Conservation (phyloP, 2,113 vertebrate species). For the Forbesichthys papilliferus region DNA sequence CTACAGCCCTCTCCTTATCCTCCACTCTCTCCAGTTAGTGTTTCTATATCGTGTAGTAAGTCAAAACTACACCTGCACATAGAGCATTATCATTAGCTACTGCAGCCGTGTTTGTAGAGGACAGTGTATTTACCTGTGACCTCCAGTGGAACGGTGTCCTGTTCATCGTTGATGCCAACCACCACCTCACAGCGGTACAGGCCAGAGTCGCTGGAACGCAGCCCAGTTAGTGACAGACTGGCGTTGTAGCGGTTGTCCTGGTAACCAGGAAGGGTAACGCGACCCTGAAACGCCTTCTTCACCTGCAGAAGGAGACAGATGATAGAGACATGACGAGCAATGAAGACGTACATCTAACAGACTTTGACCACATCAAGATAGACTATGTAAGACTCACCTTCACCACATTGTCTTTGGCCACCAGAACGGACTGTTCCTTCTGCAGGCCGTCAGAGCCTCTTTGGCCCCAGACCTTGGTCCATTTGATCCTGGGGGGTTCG, state of each 20-base stretch:
- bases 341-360: background rate
- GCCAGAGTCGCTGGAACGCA: conserved; percentile 88
- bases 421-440: conserved; percentile 86
- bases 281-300: conserved; percentile 88
- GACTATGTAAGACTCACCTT: conserved; percentile 66
- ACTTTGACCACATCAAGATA: too few species aligned
- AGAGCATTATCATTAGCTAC: too few species aligned
- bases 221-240: conserved; percentile 80
- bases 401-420: conserved; percentile 91
- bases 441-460: conserved; percentile 76
- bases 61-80: too few species aligned
- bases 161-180: conserved; percentile 90
- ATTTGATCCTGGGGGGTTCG: conserved; percentile 90
- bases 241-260: conserved; percentile 83
- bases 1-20: too few species aligned
- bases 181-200: conserved; percentile 95
- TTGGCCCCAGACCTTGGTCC: conserved; percentile 91
- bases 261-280: conserved; percentile 85
- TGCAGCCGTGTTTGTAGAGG: too few species aligned
- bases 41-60: too few species aligned
- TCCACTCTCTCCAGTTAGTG: too few species aligned
- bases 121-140: conserved; percentile 81
- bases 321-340: background rate
- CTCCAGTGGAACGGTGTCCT: conserved; percentile 90
- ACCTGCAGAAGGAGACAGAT: conserved; percentile 55